Evolutionary conservation across 2,113 vertebrate species (phyloP).

Genomic region (Labeo catla): DNA sequence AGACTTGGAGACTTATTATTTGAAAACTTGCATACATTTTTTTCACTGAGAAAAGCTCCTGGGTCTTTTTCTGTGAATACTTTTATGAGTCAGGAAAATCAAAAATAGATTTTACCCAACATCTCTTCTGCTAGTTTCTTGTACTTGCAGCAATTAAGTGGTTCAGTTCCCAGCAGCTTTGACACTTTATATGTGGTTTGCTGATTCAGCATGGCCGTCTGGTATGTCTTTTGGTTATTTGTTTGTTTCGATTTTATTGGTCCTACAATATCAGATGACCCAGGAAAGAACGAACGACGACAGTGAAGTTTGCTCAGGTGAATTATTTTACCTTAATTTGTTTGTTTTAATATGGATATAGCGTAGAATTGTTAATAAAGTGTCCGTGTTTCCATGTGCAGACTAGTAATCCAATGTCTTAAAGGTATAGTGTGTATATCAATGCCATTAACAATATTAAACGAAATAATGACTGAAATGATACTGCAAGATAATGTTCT

Average conservation of each 20-base stretch:
- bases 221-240: not conserved
- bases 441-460: not conserved
- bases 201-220: not conserved
- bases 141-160: not conserved
- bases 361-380: not conserved
- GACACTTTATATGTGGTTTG: not conserved
- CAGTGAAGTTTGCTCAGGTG: not conserved
- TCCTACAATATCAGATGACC: no score
- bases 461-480: not conserved
- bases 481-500: no score
- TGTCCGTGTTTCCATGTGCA: not conserved
- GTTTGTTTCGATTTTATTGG: no score
- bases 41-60: not conserved
- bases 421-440: not conserved
- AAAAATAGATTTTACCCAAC: not conserved
- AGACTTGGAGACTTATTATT: no score
- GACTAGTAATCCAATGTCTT: not conserved
- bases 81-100: not conserved
- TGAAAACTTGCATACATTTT: not conserved
- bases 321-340: not conserved
- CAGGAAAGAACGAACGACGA: not conserved
- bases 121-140: not conserved
- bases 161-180: not conserved
- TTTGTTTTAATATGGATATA: not conserved
- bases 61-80: not conserved